phyloP scores from a whole-genome alignment of 2,888 invertebrate genomes.

The Coelogynopora nodosa region DNA sequence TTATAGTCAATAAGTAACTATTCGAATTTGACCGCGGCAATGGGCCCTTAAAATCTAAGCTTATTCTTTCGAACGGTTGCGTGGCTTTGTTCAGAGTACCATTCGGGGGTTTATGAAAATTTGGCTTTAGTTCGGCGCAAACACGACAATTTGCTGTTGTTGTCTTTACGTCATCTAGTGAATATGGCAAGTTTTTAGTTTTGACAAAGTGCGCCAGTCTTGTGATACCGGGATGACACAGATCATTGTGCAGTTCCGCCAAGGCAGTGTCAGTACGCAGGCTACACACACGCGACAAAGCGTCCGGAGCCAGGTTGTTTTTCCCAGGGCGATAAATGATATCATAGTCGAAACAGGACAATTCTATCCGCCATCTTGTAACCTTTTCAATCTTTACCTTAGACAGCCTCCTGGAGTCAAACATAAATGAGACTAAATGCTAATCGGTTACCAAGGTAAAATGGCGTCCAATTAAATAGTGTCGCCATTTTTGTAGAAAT shows the following conservation, averaged over 20 bases:
- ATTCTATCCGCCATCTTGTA: slow-evolving; percentile 37
- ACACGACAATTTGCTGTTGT: background rate
- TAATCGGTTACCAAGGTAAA: background rate
- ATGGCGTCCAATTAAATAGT: background rate
- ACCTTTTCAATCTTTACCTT: slow-evolving; percentile 43
- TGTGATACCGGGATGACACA: slow-evolving; percentile 48
- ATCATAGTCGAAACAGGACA: slow-evolving; percentile 33
- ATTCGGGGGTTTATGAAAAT: background rate
- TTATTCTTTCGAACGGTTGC: background rate
- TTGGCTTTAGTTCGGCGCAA: background rate
- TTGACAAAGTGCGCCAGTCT: slow-evolving; percentile 41
- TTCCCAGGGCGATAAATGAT: slow-evolving; percentile 40
- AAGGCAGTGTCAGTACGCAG: background rate
- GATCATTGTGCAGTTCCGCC: slow-evolving; percentile 44
- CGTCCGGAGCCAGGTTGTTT: slow-evolving; percentile 35
- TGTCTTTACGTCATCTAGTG: background rate
- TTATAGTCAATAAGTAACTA: background rate
- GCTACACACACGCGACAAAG: slow-evolving; percentile 37
- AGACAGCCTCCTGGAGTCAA: background rate
- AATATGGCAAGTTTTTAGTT: background rate
- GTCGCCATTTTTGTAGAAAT: background rate
- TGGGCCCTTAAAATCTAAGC: background rate
- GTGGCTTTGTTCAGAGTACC: background rate
- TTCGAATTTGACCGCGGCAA: background rate
- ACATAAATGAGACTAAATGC: background rate